Evolutionary conservation across 2,888 invertebrate genomes (phyloP).

Genomic region (Nasonia oneida): DNA sequence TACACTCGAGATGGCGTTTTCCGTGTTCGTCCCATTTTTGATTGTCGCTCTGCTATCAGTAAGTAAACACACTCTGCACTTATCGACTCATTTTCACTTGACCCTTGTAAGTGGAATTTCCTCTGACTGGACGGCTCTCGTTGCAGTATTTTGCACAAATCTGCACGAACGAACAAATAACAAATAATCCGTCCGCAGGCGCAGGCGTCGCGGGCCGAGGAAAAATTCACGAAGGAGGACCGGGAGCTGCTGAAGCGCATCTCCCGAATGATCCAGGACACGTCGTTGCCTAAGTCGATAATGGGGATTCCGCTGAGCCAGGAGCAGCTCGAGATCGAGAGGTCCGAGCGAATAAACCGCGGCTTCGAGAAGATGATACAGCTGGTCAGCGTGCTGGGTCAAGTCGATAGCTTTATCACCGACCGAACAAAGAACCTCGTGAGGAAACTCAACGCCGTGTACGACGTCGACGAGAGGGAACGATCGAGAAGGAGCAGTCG

Average conservation of each 20-base stretch:
- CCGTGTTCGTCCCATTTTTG: conserved; percentile 29
- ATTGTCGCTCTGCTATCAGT: conserved; percentile 57
- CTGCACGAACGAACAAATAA: neutral
- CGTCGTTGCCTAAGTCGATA: conserved; percentile 34
- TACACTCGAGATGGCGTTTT: conserved; percentile 43
- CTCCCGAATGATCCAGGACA: conserved; percentile 57
- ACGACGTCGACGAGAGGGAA: conserved; percentile 76
- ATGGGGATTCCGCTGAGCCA: conserved; percentile 18
- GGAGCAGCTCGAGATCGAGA: conserved; percentile 66
- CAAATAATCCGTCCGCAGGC: neutral
- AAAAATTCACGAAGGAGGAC: conserved; percentile 66
- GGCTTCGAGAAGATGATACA: conserved; percentile 80
- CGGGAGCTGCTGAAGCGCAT: conserved; percentile 66
- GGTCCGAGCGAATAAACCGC: conserved; percentile 77
- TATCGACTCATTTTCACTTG: conserved; percentile 35
- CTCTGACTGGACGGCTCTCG: neutral
- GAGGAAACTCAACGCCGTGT: conserved; percentile 78
- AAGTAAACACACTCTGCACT: conserved; percentile 53
- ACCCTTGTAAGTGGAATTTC: conserved; percentile 47
- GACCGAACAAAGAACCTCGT: conserved; percentile 78
- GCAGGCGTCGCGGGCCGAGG: conserved; percentile 36
- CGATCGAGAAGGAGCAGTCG: conserved; percentile 59
- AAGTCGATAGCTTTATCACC: conserved; percentile 80
- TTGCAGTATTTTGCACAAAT: neutral
- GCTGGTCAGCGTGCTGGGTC: conserved; percentile 80